Percentiles rank a stretch among this genome's conserved stretches.
These are phyloP conservation scores for Sebastes nivosus DNA, from an alignment of 2,797 vertebrate genomes.

Conservation along the genomic window DNA sequence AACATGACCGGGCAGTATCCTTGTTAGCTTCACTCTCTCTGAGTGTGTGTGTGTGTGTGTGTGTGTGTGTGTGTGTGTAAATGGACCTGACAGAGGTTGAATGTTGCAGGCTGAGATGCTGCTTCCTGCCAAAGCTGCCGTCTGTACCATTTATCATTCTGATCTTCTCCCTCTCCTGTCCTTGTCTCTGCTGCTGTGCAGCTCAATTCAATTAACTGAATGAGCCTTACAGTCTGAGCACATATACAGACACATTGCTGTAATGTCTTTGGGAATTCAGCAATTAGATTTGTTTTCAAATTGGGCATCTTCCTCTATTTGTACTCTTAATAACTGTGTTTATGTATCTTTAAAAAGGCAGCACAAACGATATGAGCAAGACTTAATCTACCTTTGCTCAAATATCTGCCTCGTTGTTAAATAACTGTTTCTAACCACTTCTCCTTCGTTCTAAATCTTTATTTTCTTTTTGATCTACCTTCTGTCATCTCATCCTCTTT, in stretches of 20 bases:
- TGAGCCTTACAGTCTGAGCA: not conserved
- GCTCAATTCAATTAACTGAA: constrained; percentile 30
- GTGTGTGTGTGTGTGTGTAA: constrained; percentile 21
- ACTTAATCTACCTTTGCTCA: not conserved
- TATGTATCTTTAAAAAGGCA: not conserved
- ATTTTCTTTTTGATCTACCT: constrained; percentile 18
- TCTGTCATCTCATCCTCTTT: constrained; percentile 20
- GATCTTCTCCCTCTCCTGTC: constrained; percentile 1
- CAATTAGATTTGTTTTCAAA: not conserved
- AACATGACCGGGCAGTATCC: constrained; percentile 26
- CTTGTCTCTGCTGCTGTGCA: constrained; percentile 19
- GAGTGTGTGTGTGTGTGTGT: not conserved
- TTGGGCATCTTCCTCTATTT: not conserved
- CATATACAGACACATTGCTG: not conserved
- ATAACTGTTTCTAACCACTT: constrained; percentile 8
- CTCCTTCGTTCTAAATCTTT: constrained; percentile 24
- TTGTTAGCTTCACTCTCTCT: constrained; percentile 16
- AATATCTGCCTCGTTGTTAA: constrained; percentile 24
- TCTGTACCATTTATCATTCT: constrained; percentile 54
- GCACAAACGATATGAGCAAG: not conserved
- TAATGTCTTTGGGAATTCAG: not conserved
- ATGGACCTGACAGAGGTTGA: constrained; percentile 52
- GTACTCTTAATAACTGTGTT: not conserved
- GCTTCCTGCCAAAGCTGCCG: constrained; percentile 45
- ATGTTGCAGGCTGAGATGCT: constrained; percentile 45